A percentile compares a stretch with the other conserved stretches of the same genome.
These are phyloP conservation scores for Labroides dimidiatus DNA, from an alignment of 2,797 vertebrate species.

Conservation along the genomic window DNA sequence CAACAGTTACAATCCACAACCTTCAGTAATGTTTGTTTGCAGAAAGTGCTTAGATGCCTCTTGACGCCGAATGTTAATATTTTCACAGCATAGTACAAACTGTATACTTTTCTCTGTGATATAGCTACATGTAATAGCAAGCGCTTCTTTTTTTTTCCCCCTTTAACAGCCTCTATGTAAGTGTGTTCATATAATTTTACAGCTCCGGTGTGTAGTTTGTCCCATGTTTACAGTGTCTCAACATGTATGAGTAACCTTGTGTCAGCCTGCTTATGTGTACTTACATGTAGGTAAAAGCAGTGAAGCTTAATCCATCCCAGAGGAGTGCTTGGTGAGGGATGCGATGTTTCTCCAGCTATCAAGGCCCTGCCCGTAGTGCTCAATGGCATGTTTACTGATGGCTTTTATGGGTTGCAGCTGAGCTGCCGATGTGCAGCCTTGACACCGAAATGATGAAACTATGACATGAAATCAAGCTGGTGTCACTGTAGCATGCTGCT, in stretches of 20 bases:
- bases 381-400: slow-evolving; percentile 67
- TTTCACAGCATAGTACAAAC: slow-evolving; percentile 11
- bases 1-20: slow-evolving; percentile 67
- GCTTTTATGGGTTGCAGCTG: slow-evolving; percentile 60
- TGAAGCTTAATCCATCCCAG: slow-evolving; percentile 70
- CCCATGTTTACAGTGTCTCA: slow-evolving; percentile 12
- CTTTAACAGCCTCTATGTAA: slow-evolving; percentile 7
- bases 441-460: slow-evolving; percentile 72
- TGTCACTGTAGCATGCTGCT: slow-evolving; percentile 26
- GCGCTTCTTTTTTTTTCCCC: slow-evolving; percentile 10
- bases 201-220: slow-evolving; percentile 16
- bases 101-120: slow-evolving; percentile 8
- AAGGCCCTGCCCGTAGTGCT: slow-evolving; percentile 48
- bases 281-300: slow-evolving; percentile 54
- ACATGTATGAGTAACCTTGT: slow-evolving; percentile 36
- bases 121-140: slow-evolving; percentile 9
- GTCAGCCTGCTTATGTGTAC: slow-evolving; percentile 38
- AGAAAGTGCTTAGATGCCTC: slow-evolving; percentile 37
- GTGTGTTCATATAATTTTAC: slow-evolving; percentile 31
- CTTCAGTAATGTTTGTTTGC: slow-evolving; percentile 55
- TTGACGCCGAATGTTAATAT: slow-evolving; percentile 23
- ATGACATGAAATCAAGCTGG: slow-evolving; percentile 61
- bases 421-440: slow-evolving; percentile 65
- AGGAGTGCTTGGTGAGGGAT: slow-evolving; percentile 73
- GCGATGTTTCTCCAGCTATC: slow-evolving; percentile 59